A percentile compares a stretch with the other conserved stretches of the same genome.
phyloP scores from a whole-genome alignment of 2,797 vertebrate genomes.

The Cetoscarus ocellatus region DNA sequence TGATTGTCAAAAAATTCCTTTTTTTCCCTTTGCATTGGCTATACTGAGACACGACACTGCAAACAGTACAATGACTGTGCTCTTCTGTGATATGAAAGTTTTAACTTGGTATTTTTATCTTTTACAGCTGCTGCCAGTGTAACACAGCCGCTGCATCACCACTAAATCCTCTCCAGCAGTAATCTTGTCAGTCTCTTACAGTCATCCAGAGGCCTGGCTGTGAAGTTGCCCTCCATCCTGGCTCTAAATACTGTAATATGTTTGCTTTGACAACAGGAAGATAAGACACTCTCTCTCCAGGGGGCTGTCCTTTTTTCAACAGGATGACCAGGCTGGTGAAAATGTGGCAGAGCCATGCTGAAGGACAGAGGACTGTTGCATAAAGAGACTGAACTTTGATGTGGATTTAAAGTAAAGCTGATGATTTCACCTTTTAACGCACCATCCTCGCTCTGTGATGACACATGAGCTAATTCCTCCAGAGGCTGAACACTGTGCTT shows the following conservation, averaged over 20 bases:
- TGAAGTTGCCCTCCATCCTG: conserved; percentile 20
- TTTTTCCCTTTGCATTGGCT: neutral
- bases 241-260: conserved; percentile 18
- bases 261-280: conserved; percentile 74
- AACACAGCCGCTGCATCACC: neutral
- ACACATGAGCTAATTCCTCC: conserved; percentile 39
- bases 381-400: neutral
- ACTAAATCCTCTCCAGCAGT: conserved; percentile 15
- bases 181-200: conserved; percentile 9
- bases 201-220: conserved; percentile 12
- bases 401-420: conserved; percentile 1
- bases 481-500: conserved; percentile 25
- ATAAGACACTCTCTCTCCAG: conserved; percentile 38
- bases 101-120: conserved; percentile 39
- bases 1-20: too few species aligned
- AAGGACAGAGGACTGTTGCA: neutral
- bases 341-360: neutral
- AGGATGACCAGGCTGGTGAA: conserved; percentile 5
- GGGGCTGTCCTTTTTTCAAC: conserved; percentile 39
- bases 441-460: neutral
- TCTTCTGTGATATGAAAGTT: conserved; percentile 1
- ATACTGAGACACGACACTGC: neutral
- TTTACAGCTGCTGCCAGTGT: neutral
- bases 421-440: conserved; percentile 18
- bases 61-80: neutral